Conservation (phyloP, 2,113 vertebrate genomes). For the Pangasianodon gigas region DNA sequence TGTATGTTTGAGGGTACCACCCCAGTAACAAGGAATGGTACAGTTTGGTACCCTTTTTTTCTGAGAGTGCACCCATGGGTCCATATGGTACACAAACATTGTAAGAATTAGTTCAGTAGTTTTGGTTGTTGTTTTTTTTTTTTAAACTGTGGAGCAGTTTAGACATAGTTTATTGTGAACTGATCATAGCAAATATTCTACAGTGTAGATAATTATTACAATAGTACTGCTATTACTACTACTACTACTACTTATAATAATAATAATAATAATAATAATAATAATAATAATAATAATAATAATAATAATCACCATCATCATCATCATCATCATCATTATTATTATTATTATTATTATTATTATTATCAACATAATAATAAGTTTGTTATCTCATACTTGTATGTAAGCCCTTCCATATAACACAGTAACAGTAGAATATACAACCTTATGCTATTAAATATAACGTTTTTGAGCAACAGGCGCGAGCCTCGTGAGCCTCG, state of each 20-base stretch:
- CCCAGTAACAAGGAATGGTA: neutral
- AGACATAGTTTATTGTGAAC: no score
- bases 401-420: neutral
- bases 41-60: neutral
- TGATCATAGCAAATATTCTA: no score
- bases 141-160: no score
- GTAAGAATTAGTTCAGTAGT: neutral
- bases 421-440: no score
- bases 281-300: slow-evolving; percentile 10
- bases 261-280: slow-evolving; percentile 19
- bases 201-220: neutral
- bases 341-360: neutral
- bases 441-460: neutral
- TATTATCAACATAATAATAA: neutral
- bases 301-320: no score
- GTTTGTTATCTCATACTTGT: neutral
- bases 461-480: slow-evolving; percentile 47
- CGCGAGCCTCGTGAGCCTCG: slow-evolving; percentile 52
- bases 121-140: no score
- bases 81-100: neutral
- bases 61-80: neutral
- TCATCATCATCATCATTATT: no score
- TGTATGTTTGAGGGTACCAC: neutral
- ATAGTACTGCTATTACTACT: neutral
- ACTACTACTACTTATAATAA: neutral